Percentiles rank a stretch among this genome's conserved stretches.
Evolutionary conservation across 2,888 invertebrate genomes (phyloP).

Genomic region (Phytoseiulus persimilis): DNA sequence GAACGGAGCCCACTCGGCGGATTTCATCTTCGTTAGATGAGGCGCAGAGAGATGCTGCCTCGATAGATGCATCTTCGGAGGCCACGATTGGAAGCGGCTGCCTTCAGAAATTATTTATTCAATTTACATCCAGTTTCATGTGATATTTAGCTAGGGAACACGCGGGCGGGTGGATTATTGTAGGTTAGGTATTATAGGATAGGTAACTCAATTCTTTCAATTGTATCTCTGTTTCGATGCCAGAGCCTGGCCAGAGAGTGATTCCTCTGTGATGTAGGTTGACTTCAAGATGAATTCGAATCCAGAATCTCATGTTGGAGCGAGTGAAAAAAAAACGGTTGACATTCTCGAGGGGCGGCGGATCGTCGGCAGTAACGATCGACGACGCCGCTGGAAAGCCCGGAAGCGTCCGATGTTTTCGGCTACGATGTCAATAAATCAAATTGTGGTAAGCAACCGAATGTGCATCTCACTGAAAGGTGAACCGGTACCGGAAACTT

Average conservation of each 20-base stretch:
- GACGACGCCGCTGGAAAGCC: background rate
- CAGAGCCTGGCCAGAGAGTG: background rate
- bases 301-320: too few relatives aligned
- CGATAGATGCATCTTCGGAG: background rate
- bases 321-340: too few relatives aligned
- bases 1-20: background rate
- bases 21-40: background rate
- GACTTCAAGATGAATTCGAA: background rate
- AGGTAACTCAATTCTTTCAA: background rate
- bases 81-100: background rate
- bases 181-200: background rate
- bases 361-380: background rate
- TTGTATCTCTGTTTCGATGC: background rate
- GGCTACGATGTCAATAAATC: too few relatives aligned
- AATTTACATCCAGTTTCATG: background rate
- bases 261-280: conserved; percentile 5
- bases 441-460: too few relatives aligned
- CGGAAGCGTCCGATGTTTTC: too few relatives aligned
- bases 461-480: too few relatives aligned
- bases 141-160: background rate
- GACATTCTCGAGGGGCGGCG: background rate
- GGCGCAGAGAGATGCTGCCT: too few relatives aligned
- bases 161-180: too few relatives aligned
- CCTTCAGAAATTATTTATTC: background rate
- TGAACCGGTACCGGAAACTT: too few relatives aligned